phyloP scores from a whole-genome alignment of 2,888 invertebrate species.

The Muscina levida region DNA sequence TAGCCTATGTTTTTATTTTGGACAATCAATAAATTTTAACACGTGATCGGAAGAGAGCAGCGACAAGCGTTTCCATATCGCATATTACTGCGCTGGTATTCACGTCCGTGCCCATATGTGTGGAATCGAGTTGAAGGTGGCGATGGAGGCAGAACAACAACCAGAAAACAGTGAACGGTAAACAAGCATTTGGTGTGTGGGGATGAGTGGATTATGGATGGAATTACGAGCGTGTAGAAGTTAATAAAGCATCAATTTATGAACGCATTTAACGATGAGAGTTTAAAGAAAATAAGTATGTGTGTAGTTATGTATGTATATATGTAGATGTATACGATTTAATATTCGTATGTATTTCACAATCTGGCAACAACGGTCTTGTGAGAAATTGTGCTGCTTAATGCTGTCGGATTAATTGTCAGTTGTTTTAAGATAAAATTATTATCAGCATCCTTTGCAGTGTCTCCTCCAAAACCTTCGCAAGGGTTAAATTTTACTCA shows the following conservation, averaged over 20 bases:
- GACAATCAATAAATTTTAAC: constrained; percentile 80
- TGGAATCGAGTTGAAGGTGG: not conserved
- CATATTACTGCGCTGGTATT: constrained; percentile 10
- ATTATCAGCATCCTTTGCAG: no score
- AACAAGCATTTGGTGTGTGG: constrained; percentile 29
- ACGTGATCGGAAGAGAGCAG: constrained; percentile 75
- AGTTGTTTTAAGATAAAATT: no score
- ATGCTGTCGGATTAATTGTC: no score
- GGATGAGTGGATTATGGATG: constrained; percentile 56
- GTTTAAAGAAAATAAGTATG: not conserved
- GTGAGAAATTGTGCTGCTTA: no score
- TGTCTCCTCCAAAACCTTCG: no score
- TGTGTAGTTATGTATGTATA: no score
- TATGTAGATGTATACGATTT: no score
- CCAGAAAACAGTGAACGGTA: constrained; percentile 15
- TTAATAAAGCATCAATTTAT: constrained; percentile 50
- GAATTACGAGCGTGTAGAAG: constrained; percentile 35
- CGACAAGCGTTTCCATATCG: constrained; percentile 61
- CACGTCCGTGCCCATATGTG: constrained; percentile 27
- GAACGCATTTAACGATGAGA: constrained; percentile 9
- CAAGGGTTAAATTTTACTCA: no score
- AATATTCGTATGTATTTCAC: no score
- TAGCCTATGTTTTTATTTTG: constrained; percentile 62
- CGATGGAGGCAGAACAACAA: constrained; percentile 3
- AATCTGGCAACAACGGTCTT: no score